Evolutionary conservation across 1,140 invertebrate species (phyloP).

Genomic region (Pseudomyrmex flavicornis): DNA sequence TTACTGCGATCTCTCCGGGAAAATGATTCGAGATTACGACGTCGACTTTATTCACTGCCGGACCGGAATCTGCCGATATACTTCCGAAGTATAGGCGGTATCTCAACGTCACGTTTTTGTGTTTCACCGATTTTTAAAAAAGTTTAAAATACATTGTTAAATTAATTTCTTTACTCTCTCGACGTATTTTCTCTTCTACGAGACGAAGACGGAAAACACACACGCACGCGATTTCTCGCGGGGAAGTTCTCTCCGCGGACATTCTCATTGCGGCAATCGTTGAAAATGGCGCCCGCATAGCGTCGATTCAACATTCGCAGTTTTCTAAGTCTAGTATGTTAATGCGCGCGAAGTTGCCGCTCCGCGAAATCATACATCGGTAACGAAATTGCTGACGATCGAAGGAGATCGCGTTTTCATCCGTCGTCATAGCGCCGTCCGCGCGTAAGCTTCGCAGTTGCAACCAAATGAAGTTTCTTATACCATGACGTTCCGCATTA

Average conservation of each 20-base stretch:
- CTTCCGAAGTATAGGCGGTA: neutral
- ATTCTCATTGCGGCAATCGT: neutral
- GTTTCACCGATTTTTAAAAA: neutral
- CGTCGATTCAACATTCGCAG: conserved; percentile 24
- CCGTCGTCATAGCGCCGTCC: neutral
- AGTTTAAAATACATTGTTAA: conserved; percentile 3
- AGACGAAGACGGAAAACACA: no score
- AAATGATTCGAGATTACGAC: neutral
- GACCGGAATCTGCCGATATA: neutral
- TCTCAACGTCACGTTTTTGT: neutral
- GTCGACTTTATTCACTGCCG: neutral
- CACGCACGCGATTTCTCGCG: no score
- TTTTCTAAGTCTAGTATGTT: neutral
- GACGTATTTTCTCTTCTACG: no score
- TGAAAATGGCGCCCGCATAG: neutral
- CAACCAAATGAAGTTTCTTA: conserved; percentile 55
- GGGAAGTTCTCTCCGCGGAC: neutral
- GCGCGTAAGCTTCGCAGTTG: neutral
- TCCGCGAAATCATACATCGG: conserved; percentile 2
- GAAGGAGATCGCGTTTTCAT: conserved; percentile 27
- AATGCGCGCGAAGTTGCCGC: conserved; percentile 14
- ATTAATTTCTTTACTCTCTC: conserved; percentile 10
- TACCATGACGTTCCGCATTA: conserved; percentile 36
- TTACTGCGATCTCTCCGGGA: neutral
- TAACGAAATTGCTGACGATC: conserved; percentile 32